Percentiles rank a stretch among this genome's conserved stretches.
phyloP scores from a whole-genome alignment of 2,113 vertebrate genomes.

The Percopsis transmontana region DNA sequence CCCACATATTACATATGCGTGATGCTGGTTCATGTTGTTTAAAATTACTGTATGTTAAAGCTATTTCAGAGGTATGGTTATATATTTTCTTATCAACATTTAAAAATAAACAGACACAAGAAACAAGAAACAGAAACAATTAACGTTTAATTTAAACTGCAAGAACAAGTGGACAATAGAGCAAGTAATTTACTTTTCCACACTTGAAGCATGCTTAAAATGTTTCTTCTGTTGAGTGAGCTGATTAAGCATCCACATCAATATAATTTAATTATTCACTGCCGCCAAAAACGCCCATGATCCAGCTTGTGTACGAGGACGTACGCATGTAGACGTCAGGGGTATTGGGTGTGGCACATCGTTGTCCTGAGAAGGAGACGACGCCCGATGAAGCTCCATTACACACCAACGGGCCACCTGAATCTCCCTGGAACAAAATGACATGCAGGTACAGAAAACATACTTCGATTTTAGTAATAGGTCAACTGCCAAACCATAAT shows the following conservation, averaged over 20 bases:
- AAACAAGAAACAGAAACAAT: not conserved
- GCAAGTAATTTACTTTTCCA: too few species aligned
- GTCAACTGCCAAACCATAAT: not conserved
- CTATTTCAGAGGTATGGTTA: too few species aligned
- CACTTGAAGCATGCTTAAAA: too few species aligned
- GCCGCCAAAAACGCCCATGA: conserved; percentile 28
- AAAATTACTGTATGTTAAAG: too few species aligned
- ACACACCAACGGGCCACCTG: conserved; percentile 86
- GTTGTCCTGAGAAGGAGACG: conserved; percentile 74
- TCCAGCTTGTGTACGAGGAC: conserved; percentile 55
- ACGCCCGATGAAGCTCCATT: conserved; percentile 76
- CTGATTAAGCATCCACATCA: not conserved
- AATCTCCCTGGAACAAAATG: conserved; percentile 82
- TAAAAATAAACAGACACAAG: not conserved
- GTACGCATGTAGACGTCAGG: conserved; percentile 74
- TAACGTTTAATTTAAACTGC: too few species aligned
- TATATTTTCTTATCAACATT: too few species aligned
- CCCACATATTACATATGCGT: too few species aligned
- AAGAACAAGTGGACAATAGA: too few species aligned
- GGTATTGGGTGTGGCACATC: conserved; percentile 57
- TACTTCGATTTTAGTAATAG: not conserved
- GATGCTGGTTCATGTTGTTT: too few species aligned
- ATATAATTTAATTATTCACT: conserved; percentile 20
- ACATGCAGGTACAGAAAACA: not conserved
- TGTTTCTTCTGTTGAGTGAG: not conserved